A percentile compares a stretch with the other conserved stretches of the same genome.
Conservation (phyloP, 2,888 invertebrate genomes). For the Scaptomyza caliginosa region DNA sequence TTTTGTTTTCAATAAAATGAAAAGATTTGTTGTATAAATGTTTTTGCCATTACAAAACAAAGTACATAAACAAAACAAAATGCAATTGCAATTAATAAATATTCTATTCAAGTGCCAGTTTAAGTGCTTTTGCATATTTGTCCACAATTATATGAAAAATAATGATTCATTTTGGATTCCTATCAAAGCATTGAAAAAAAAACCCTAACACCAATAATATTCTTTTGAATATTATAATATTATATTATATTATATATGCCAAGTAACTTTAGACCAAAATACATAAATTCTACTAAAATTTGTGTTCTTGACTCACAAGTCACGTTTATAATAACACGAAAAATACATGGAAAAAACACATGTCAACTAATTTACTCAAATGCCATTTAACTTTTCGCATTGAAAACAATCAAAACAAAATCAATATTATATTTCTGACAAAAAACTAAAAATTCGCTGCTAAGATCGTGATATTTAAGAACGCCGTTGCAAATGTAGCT, state of each 20-base stretch:
- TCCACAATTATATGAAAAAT: not conserved
- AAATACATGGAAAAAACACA: not conserved
- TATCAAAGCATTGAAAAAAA: not conserved
- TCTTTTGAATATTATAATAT: too few relatives aligned
- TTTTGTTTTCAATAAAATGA: too few relatives aligned
- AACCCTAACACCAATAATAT: not conserved
- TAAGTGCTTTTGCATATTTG: not conserved
- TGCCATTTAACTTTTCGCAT: not conserved
- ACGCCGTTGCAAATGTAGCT: not conserved
- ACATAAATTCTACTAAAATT: not conserved
- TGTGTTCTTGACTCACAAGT: not conserved
- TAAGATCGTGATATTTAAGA: slow-evolving; percentile 3
- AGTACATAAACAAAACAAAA: not conserved
- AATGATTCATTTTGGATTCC: not conserved
- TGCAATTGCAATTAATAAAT: not conserved
- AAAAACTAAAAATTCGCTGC: not conserved
- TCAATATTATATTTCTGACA: not conserved
- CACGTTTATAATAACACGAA: not conserved
- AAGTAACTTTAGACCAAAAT: too few relatives aligned
- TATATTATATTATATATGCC: too few relatives aligned
- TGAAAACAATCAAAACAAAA: not conserved
- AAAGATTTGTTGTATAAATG: not conserved
- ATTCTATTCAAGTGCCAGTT: not conserved
- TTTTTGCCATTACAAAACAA: not conserved
- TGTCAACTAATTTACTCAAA: not conserved